Base-by-base conservation (phyloP, 2,797 vertebrate genomes). In the Alca torda region DNA sequence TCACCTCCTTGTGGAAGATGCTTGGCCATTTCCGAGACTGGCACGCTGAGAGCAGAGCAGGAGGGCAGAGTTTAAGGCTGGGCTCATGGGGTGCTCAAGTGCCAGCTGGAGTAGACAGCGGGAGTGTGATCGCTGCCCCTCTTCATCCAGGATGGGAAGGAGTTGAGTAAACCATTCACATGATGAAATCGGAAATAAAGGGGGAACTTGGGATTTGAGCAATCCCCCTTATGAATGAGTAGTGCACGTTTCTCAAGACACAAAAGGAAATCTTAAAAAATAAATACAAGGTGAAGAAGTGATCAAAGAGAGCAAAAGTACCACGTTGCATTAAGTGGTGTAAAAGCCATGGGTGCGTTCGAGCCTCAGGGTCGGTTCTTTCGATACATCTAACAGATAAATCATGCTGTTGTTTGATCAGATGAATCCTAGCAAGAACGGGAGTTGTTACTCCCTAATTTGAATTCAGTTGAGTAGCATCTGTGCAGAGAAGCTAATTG, bases 401-500 rank as follows among this genome's bases (percentile, higher is more conserved):
- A 89, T 89, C 48, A 64, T 1, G 18, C 64, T 3, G 3, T 28
- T 72, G 48, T 89, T 92, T 87, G 81, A 91, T 83, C 79, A 83
- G 72, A 89, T 65, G 73, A 91, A 91, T 69, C 73, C 39, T 80
- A 91, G 61, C 69, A 90, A 89, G 65, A 51, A 88, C 46, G 73
- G 77, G 51, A 88, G n/a, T 48, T 4, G 1, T 60, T 77, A 73
- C 77, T 60, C 51, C 63, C 77, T 93, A 82, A 93, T 96, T 93
- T 84, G 84, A 93, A 95, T 95, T 96, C 85, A 84, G 4, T 68
- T 86, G 87, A 63, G 77, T 70, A 93, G 59, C 83, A 87, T 93
- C 90, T 96, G 67, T 87, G 67, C 43, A 48, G 67, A 76, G 43
- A 93, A 90, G 67, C 31, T 96, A 97, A 95, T 89, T 91, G 67